These are phyloP conservation scores for Etia nguti DNA, from an alignment of 2,113 vertebrate species.

Conservation along the genomic window DNA sequence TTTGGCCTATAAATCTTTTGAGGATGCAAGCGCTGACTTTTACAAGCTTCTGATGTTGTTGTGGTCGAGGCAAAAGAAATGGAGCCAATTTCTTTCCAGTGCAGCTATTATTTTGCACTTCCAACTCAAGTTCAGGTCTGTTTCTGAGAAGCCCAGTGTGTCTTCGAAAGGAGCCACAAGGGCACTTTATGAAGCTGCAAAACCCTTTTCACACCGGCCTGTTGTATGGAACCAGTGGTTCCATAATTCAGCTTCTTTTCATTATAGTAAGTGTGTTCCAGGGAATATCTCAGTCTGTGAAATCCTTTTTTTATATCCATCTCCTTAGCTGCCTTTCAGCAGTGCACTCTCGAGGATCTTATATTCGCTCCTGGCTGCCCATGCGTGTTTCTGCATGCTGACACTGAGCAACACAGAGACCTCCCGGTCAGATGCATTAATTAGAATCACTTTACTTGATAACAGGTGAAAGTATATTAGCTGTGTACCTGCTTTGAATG, in stretches of 20 bases:
- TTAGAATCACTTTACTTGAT: slow-evolving; percentile 21
- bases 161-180: background rate
- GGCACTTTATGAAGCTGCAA: background rate
- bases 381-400: background rate
- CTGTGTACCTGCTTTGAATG: background rate
- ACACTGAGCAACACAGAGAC: background rate
- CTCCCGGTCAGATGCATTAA: slow-evolving; percentile 3
- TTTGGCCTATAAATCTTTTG: background rate
- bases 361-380: background rate
- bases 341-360: background rate
- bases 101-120: background rate
- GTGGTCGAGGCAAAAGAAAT: background rate
- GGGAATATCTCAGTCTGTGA: slow-evolving; percentile 9
- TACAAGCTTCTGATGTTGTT: background rate
- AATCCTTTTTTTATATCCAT: slow-evolving; percentile 26
- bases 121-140: background rate
- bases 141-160: background rate
- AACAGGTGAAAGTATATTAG: slow-evolving; percentile 4
- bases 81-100: background rate
- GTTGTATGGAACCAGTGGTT: background rate
- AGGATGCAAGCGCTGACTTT: background rate
- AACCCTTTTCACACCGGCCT: background rate
- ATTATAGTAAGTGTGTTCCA: slow-evolving; percentile 10
- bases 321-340: background rate
- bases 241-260: slow-evolving; percentile 16